Percentiles rank a stretch among this genome's conserved stretches.
Evolutionary conservation across 2,888 invertebrate species (phyloP).

Genomic region (Napeogenes sylphis): DNA sequence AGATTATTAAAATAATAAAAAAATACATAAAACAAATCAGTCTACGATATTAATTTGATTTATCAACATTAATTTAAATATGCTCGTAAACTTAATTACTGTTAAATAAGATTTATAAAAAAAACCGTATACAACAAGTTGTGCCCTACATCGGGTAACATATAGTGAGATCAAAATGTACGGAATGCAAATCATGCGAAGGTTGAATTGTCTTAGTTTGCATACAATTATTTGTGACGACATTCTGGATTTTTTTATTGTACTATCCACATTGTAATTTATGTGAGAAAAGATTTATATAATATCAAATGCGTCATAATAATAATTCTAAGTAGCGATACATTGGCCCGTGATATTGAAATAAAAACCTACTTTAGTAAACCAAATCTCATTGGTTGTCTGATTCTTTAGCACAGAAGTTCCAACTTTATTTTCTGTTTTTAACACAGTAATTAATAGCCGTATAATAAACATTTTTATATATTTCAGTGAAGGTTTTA

Average conservation of each 20-base stretch:
- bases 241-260: slow-evolving; percentile 37
- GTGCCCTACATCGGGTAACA: slow-evolving; percentile 12
- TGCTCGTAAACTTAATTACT: no score
- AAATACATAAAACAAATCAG: no score
- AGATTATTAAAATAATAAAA: no score
- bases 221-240: slow-evolving; percentile 62
- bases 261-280: not conserved
- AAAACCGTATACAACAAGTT: slow-evolving; percentile 1
- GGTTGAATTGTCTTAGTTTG: slow-evolving; percentile 49
- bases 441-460: not conserved
- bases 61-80: no score
- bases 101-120: no score
- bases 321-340: no score
- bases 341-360: no score
- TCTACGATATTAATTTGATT: no score
- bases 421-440: not conserved
- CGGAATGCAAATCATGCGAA: slow-evolving; percentile 54
- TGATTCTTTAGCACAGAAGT: no score
- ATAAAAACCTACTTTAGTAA: no score
- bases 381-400: no score
- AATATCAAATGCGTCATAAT: not conserved
- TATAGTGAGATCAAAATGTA: slow-evolving; percentile 25
- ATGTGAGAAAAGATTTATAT: not conserved
- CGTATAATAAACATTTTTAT: not conserved
- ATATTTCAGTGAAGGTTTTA: not conserved